Percentiles rank a stretch among this genome's conserved stretches.
phyloP scores from a whole-genome alignment of 2,113 vertebrate genomes.

The Channa maculata region DNA sequence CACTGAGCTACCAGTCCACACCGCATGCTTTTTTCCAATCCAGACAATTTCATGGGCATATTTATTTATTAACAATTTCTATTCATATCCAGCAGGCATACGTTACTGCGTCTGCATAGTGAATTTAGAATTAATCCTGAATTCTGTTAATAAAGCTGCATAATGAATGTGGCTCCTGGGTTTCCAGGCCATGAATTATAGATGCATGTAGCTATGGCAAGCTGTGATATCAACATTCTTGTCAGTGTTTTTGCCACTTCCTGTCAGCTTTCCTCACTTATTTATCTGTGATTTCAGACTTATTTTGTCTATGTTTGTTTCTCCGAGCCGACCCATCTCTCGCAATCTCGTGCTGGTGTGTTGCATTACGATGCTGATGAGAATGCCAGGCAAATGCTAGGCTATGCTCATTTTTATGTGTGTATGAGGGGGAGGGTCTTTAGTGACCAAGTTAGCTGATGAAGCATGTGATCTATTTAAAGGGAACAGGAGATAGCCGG shows the following conservation, averaged over 20 bases:
- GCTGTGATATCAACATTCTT: conserved; percentile 58
- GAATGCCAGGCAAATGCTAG: conserved; percentile 17
- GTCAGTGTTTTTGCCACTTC: conserved; percentile 26
- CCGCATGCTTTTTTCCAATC: neutral
- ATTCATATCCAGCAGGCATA: conserved; percentile 1
- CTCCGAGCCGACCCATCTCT: conserved; percentile 17
- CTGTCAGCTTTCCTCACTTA: conserved; percentile 38
- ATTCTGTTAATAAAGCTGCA: conserved; percentile 49
- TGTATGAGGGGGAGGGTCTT: conserved; percentile 41
- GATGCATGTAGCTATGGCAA: conserved; percentile 59
- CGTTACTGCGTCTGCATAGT: conserved; percentile 1
- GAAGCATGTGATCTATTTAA: conserved; percentile 78
- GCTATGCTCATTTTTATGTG: neutral
- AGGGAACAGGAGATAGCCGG: conserved; percentile 31
- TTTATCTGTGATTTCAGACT: conserved; percentile 23
- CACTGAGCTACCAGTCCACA: too few relatives aligned
- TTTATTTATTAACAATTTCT: conserved; percentile 26
- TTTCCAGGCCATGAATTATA: conserved; percentile 67
- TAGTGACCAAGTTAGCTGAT: conserved; percentile 77
- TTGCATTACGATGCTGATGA: conserved; percentile 27
- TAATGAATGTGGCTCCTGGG: conserved; percentile 54
- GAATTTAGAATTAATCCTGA: conserved; percentile 43
- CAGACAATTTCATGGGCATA: neutral
- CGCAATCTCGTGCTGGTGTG: conserved; percentile 4
- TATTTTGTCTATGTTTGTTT: conserved; percentile 14